phyloP scores from a whole-genome alignment of 2,797 vertebrate genomes.

The Enteromius trimaculatus region DNA sequence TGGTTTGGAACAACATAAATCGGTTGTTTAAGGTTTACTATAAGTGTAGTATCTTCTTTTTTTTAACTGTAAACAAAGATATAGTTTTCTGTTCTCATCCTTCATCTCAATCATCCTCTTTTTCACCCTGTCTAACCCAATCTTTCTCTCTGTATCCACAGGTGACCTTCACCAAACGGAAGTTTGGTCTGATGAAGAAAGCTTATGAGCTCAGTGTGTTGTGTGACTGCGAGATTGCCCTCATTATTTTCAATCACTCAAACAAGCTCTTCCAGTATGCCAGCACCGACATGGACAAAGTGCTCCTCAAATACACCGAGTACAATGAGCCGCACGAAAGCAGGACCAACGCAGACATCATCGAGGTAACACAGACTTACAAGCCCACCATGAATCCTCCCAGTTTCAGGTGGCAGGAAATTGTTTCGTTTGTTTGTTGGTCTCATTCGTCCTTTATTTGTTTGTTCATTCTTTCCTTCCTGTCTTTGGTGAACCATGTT shows the following conservation, averaged over 20 bases:
- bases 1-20: not conserved
- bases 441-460: not conserved
- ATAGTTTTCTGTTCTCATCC: slow-evolving; percentile 16
- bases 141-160: slow-evolving; percentile 57
- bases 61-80: not conserved
- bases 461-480: slow-evolving; percentile 19
- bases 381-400: not conserved
- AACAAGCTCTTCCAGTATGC: slow-evolving; percentile 98
- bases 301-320: slow-evolving; percentile 91
- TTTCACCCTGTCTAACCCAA: not conserved
- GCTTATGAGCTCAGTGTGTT: slow-evolving; percentile 88
- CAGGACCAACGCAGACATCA: slow-evolving; percentile 95
- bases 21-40: not conserved
- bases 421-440: slow-evolving; percentile 17
- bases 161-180: slow-evolving; percentile 98
- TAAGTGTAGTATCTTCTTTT: not conserved
- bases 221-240: slow-evolving; percentile 96
- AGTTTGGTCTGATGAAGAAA: slow-evolving; percentile 91
- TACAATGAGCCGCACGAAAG: slow-evolving; percentile 98
- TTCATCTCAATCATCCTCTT: not conserved
- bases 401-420: slow-evolving; percentile 13
- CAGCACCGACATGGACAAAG: slow-evolving; percentile 93
- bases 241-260: slow-evolving; percentile 99
- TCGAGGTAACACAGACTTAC: slow-evolving; percentile 80
- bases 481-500: slow-evolving; percentile 25